Conservation (phyloP, 2,888 invertebrate genomes). For the Tortrix viridana region DNA sequence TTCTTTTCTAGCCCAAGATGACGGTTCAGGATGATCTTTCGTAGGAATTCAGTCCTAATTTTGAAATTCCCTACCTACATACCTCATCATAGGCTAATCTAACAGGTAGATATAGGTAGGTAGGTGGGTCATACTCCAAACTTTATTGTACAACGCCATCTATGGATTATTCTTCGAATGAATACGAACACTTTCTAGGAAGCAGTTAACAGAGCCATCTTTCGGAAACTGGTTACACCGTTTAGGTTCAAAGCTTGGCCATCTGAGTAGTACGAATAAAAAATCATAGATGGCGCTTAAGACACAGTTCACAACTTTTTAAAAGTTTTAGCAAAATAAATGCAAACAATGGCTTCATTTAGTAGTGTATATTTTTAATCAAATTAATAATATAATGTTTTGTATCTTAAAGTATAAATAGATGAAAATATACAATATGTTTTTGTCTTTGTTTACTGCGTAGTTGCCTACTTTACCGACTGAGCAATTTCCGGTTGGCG, state of each 20-base stretch:
- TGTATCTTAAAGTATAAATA: not conserved
- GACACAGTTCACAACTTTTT: not conserved
- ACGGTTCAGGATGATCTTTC: too few relatives aligned
- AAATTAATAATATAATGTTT: not conserved
- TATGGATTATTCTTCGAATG: not conserved
- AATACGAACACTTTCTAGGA: not conserved
- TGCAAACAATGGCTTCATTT: not conserved
- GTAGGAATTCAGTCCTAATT: too few relatives aligned
- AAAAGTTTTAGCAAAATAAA: not conserved
- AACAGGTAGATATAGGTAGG: too few relatives aligned
- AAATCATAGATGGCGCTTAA: slow-evolving; percentile 20
- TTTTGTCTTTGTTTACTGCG: slow-evolving; percentile 59
- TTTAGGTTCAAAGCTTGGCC: too few relatives aligned
- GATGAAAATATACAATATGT: not conserved
- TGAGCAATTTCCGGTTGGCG: slow-evolving; percentile 73
- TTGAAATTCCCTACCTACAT: too few relatives aligned
- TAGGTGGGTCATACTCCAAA: too few relatives aligned
- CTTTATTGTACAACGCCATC: slow-evolving; percentile 14
- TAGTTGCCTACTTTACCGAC: slow-evolving; percentile 72
- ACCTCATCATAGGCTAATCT: too few relatives aligned
- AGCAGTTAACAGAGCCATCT: not conserved
- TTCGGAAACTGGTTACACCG: too few relatives aligned
- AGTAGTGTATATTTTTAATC: not conserved
- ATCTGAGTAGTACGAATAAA: not conserved
- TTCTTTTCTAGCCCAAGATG: too few relatives aligned